phyloP scores from a whole-genome alignment of 2,113 vertebrate genomes.

The Rousettus leschenaultii region DNA sequence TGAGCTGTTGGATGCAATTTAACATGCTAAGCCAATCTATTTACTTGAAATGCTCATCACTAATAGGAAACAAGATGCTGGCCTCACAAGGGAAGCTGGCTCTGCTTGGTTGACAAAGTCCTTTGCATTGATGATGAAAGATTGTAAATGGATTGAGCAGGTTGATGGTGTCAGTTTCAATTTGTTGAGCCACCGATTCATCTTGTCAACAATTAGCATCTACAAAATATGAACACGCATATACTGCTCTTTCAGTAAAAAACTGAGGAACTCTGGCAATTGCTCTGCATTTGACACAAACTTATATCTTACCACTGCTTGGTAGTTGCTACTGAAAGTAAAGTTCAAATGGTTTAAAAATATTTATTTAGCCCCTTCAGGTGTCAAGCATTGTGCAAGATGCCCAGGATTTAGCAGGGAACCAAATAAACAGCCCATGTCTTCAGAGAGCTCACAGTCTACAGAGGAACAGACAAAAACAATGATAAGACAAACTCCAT shows the following conservation, averaged over 20 bases:
- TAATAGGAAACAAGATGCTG: slow-evolving; percentile 79
- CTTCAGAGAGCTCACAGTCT: background rate
- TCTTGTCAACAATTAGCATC: slow-evolving; percentile 81
- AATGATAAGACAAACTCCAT: background rate
- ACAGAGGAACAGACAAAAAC: background rate
- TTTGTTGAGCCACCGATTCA: slow-evolving; percentile 80
- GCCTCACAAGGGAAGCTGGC: slow-evolving; percentile 74
- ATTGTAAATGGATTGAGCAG: slow-evolving; percentile 80
- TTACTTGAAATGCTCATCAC: slow-evolving; percentile 73
- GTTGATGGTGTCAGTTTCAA: slow-evolving; percentile 85
- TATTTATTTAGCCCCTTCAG: background rate
- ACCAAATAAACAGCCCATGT: background rate
- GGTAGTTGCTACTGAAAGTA: background rate
- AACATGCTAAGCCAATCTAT: slow-evolving; percentile 59
- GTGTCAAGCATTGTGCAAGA: background rate
- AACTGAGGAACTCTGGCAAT: slow-evolving; percentile 52
- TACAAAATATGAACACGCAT: slow-evolving; percentile 73
- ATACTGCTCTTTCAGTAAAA: slow-evolving; percentile 69
- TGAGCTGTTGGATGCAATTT: slow-evolving; percentile 52
- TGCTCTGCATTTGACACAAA: slow-evolving; percentile 13
- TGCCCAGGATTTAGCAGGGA: background rate
- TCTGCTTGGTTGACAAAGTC: slow-evolving; percentile 75
- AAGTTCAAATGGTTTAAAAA: background rate
- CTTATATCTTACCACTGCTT: background rate
- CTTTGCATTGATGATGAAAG: slow-evolving; percentile 74